Evolutionary conservation across 2,888 invertebrate genomes (phyloP).

Genomic region (Acrobasis repandana): DNA sequence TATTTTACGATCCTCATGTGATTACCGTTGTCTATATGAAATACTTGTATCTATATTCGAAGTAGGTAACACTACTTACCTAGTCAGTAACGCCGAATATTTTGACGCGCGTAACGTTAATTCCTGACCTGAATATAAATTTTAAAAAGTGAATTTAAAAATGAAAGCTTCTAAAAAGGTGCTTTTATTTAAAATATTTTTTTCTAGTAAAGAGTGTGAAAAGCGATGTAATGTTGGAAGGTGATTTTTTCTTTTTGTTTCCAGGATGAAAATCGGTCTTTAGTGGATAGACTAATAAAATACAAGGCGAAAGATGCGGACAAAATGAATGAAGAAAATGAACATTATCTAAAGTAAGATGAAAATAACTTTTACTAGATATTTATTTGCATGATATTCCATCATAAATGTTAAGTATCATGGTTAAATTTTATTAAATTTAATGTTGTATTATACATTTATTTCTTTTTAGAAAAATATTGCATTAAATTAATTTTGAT

Average conservation of each 20-base stretch:
- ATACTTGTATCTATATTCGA: slow-evolving; percentile 55
- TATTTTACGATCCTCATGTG: slow-evolving; percentile 65
- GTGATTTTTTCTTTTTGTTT: slow-evolving; percentile 53
- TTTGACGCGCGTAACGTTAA: slow-evolving; percentile 32
- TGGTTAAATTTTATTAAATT: background rate
- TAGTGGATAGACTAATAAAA: slow-evolving; percentile 93
- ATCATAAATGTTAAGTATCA: background rate
- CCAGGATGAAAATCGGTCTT: slow-evolving; percentile 92
- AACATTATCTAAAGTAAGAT: slow-evolving; percentile 93
- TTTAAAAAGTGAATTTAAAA: background rate
- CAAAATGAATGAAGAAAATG: slow-evolving; percentile 98
- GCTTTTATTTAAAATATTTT: slow-evolving; percentile 18
- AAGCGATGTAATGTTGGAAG: background rate
- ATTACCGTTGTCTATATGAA: slow-evolving; percentile 61
- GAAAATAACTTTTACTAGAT: slow-evolving; percentile 21
- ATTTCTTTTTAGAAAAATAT: background rate
- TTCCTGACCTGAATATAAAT: background rate
- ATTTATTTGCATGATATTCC: slow-evolving; percentile 33
- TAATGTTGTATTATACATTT: background rate
- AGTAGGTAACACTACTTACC: slow-evolving; percentile 54
- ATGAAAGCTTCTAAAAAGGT: slow-evolving; percentile 40
- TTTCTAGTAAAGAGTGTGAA: background rate
- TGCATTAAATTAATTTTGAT: background rate
- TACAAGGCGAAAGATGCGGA: slow-evolving; percentile 98
- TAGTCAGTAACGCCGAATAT: slow-evolving; percentile 55